These are phyloP conservation scores for Sthenelais limicola DNA, from an alignment of 2,888 invertebrate species.

Conservation along the genomic window DNA sequence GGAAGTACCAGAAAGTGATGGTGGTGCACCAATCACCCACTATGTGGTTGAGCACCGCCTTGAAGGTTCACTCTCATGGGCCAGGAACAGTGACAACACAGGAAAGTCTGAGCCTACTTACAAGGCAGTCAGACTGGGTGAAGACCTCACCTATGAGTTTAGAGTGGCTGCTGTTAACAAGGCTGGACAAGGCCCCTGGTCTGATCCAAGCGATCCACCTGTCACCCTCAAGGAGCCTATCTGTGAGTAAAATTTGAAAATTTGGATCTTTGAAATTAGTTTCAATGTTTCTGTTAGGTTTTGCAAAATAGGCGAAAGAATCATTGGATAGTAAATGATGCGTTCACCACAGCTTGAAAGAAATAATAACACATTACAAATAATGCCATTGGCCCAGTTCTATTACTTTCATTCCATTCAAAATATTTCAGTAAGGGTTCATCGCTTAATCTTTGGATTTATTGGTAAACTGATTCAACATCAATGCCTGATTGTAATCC, in stretches of 20 bases:
- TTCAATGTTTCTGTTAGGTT: too few relatives aligned
- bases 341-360: too few relatives aligned
- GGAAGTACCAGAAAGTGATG: conserved; percentile 68
- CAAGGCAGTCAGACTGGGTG: conserved; percentile 40
- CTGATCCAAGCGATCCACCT: conserved; percentile 51
- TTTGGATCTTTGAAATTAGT: too few relatives aligned
- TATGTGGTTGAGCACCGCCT: conserved; percentile 67
- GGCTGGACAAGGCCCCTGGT: conserved; percentile 87
- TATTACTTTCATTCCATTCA: too few relatives aligned
- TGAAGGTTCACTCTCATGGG: conserved; percentile 41
- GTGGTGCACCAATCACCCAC: conserved; percentile 68
- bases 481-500: not conserved
- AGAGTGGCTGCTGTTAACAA: conserved; percentile 88
- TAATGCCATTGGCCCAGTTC: too few relatives aligned
- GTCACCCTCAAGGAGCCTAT: conserved; percentile 55
- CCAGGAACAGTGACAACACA: conserved; percentile 40
- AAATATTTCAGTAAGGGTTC: too few relatives aligned
- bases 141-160: conserved; percentile 79
- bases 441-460: too few relatives aligned
- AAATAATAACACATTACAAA: too few relatives aligned
- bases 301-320: too few relatives aligned
- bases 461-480: too few relatives aligned
- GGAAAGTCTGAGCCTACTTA: conserved; percentile 24
- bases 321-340: too few relatives aligned
- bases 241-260: conserved; percentile 52